Evolutionary conservation across 2,113 vertebrate species (phyloP), one percentile per base, ranked within the genome.

Genomic region (Gadus macrocephalus): DNA sequence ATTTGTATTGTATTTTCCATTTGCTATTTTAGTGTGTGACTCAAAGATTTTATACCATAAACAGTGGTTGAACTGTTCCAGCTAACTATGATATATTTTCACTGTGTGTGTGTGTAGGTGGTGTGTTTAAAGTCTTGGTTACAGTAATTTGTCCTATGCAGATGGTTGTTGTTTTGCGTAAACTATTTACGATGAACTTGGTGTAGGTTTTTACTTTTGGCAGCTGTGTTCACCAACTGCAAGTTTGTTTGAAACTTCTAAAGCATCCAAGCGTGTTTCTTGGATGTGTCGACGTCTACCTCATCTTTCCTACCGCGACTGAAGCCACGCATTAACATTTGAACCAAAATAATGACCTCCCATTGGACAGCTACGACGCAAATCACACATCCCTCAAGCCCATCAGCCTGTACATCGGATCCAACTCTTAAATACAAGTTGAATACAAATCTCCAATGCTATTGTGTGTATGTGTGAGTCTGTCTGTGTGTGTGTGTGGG

Each of bases 271-370:
- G 81, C 87, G 77, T 87, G 78, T 67, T 83, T 87, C 82, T 66
- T 83, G 75, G 79, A 67, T 86, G 82, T 90, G 76, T 92, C 81
- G 76, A 87, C 87, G 91, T 91, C 92, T 93, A 93, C 92, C 92
- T 93, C 91, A 92, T 86, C 85, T 79, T 76, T 83, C 88, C 84
- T 87, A 89, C 90, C 91, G 91, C 87, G 90, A 85, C 90, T 86
- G 87, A 88, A 84, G 83, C 89, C 83, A 87, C 80, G 75, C 85
- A 83, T 77, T 78, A 87, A 83, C 85, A 84, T 81, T 81, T 79
- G 79, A 81, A 91, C 90, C 87, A 91, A 89, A 91, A 88, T 0
- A 49, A 9, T 49, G 42, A 14, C 83, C 53, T 63, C 66, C 75
- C 58, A 6, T 72, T 64, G 73, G 62, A 75, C 53, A 78, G 70